phyloP scores from a whole-genome alignment of 2,888 invertebrate genomes.

The Agonopterix arenella region DNA sequence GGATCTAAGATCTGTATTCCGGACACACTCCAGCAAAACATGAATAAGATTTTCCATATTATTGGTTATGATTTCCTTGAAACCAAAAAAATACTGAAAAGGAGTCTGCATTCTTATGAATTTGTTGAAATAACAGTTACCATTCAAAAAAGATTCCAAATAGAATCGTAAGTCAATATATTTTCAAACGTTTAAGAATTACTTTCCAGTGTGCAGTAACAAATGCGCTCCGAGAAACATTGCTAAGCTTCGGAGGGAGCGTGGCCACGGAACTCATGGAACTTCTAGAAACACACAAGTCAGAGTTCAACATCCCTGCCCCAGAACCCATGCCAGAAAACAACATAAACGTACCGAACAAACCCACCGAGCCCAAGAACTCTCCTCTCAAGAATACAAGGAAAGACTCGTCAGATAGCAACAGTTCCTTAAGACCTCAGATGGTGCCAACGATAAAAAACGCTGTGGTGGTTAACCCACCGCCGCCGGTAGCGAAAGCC shows the following conservation, averaged over 20 bases:
- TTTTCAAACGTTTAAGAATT: background rate
- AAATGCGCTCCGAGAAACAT: conserved; percentile 62
- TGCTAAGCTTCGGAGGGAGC: conserved; percentile 62
- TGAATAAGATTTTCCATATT: too few relatives aligned
- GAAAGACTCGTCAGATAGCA: conserved; percentile 20
- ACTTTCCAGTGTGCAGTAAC: conserved; percentile 57
- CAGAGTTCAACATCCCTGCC: conserved; percentile 12
- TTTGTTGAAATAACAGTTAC: too few relatives aligned
- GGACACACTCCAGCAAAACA: too few relatives aligned
- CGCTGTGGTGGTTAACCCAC: conserved; percentile 16
- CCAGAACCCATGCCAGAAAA: conserved; percentile 28
- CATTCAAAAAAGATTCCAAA: too few relatives aligned
- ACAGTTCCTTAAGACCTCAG: background rate
- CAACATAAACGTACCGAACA: conserved; percentile 40
- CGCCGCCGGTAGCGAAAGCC: conserved; percentile 33
- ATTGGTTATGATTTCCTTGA: too few relatives aligned
- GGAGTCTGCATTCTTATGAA: too few relatives aligned
- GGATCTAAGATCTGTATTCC: too few relatives aligned
- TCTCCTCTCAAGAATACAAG: conserved; percentile 22
- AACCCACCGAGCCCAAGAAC: conserved; percentile 32
- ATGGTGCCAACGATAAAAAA: conserved; percentile 18
- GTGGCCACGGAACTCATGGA: conserved; percentile 53
- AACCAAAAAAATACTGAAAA: too few relatives aligned
- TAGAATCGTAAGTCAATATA: too few relatives aligned
- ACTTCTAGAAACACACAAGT: conserved; percentile 31